A percentile compares a stretch with the other conserved stretches of the same genome.
These are phyloP conservation scores for Halcyon badia DNA, from an alignment of 2,797 vertebrate genomes.

Conservation along the genomic window DNA sequence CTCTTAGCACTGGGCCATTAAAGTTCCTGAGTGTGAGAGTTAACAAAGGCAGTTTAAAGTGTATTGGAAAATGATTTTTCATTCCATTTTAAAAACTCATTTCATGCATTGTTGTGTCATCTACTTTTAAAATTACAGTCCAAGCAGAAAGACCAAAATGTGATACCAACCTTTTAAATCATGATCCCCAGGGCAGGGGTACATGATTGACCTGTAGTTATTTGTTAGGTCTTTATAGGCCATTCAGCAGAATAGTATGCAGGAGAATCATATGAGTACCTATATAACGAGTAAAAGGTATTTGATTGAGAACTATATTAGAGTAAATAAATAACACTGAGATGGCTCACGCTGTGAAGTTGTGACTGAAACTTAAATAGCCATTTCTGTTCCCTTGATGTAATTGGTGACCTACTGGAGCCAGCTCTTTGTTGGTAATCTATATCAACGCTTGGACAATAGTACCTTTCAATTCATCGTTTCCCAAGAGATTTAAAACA, in stretches of 20 bases:
- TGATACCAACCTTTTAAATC: slow-evolving; percentile 66
- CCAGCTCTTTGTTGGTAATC: slow-evolving; percentile 59
- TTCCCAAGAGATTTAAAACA: slow-evolving; percentile 71
- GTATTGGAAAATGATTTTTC: slow-evolving; percentile 72
- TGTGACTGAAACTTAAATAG: slow-evolving; percentile 60
- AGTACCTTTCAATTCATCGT: slow-evolving; percentile 43
- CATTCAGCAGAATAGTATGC: slow-evolving; percentile 43
- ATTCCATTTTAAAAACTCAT: slow-evolving; percentile 77
- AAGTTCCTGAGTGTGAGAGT: slow-evolving; percentile 38
- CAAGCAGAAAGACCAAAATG: slow-evolving; percentile 54
- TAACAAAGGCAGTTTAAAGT: slow-evolving; percentile 63
- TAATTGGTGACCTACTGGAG: slow-evolving; percentile 67
- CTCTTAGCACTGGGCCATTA: slow-evolving; percentile 30
- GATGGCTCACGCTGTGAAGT: slow-evolving; percentile 36
- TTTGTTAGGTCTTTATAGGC: slow-evolving; percentile 44
- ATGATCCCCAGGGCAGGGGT: slow-evolving; percentile 39
- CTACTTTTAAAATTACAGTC: slow-evolving; percentile 72
- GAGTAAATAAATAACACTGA: slow-evolving; percentile 69
- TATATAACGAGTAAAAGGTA: slow-evolving; percentile 38
- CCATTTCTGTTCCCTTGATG: slow-evolving; percentile 48
- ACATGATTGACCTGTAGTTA: slow-evolving; percentile 51
- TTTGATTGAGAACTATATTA: slow-evolving; percentile 76
- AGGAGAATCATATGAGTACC: slow-evolving; percentile 46
- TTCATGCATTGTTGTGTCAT: slow-evolving; percentile 78
- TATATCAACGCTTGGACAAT: slow-evolving; percentile 18